Evolutionary conservation across 2,797 vertebrate genomes (phyloP), one percentile per base, ranked within the genome.

Genomic region (Spizella passerina): DNA sequence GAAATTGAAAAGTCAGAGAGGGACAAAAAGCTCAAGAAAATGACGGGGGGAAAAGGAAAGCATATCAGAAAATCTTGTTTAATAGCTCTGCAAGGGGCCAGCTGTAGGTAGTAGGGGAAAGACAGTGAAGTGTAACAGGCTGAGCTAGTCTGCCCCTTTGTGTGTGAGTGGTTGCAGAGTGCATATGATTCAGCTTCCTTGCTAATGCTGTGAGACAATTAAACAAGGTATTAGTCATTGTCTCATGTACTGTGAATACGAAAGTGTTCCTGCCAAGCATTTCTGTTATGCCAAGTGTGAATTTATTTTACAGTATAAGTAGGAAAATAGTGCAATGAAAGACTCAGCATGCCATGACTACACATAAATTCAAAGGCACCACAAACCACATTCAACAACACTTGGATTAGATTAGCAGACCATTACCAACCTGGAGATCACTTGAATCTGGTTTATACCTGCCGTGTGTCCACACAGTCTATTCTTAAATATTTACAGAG

Each of bases 401-500:
- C 75, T 89, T 78, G 79, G 64, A 59, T 92, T 82, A 93, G 84
- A 61, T 92, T 92, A 96, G 94, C 64, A 92, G 72, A 70, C 50
- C 44, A 63, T 91, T 88, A 92, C 68, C 50, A 80, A 14, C 44
- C 29, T 93, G 55, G 52, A 87, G 76, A 76, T 72, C 5, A 4
- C 34, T 79, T 81, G 69, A 60, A 76, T 90, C 93, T 92, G 76
- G 55, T 94, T 95, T 95, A 93, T 93, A 90, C 88, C 85, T 93
- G 65, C 56, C 63, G 56, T 93, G 66, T 86, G 65, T 93, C 73
- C 84, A 57, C 59, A 89, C 41, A 46, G 50, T 49, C 69, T 70
- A 13, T 66, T 60, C 52, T 90, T 93, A 96, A 97, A 96, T 96
- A 96, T 96, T 96, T 96, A 92, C 63, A 88, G 61, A 92, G 79